Conservation (phyloP, 2,888 invertebrate species). For the Apoderus coryli region DNA sequence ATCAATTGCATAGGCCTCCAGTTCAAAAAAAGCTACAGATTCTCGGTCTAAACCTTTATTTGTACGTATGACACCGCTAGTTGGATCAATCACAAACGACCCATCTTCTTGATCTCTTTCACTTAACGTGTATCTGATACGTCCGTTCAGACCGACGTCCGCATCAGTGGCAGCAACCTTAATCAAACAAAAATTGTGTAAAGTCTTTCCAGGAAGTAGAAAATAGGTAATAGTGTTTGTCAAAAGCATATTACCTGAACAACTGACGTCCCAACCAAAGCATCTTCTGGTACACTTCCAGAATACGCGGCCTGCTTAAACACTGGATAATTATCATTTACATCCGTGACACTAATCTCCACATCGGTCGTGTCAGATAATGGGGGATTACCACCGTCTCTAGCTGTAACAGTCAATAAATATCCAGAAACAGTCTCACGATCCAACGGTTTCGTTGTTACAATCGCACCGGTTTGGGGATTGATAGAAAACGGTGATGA, state of each 20-base stretch:
- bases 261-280: slow-evolving; percentile 48
- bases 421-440: slow-evolving; percentile 72
- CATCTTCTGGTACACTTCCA: slow-evolving; percentile 76
- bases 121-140: slow-evolving; percentile 65
- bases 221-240: neutral
- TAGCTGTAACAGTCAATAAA: slow-evolving; percentile 79
- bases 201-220: slow-evolving; percentile 57
- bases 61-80: slow-evolving; percentile 82
- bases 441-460: slow-evolving; percentile 72
- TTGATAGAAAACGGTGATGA: slow-evolving; percentile 72
- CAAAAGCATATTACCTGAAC: no score
- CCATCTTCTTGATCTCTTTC: slow-evolving; percentile 67
- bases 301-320: slow-evolving; percentile 74
- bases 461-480: slow-evolving; percentile 83
- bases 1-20: slow-evolving; percentile 81
- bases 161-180: slow-evolving; percentile 69
- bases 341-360: slow-evolving; percentile 87
- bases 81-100: slow-evolving; percentile 83
- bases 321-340: slow-evolving; percentile 86
- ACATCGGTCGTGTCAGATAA: slow-evolving; percentile 90
- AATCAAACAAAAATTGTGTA: no score
- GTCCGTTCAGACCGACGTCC: slow-evolving; percentile 77
- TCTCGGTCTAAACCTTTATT: slow-evolving; percentile 85
- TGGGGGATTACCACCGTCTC: slow-evolving; percentile 83
- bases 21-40: slow-evolving; percentile 67